Evolutionary conservation across 1,140 invertebrate species (phyloP).

Genomic region (Atopsyche davidsoni): DNA sequence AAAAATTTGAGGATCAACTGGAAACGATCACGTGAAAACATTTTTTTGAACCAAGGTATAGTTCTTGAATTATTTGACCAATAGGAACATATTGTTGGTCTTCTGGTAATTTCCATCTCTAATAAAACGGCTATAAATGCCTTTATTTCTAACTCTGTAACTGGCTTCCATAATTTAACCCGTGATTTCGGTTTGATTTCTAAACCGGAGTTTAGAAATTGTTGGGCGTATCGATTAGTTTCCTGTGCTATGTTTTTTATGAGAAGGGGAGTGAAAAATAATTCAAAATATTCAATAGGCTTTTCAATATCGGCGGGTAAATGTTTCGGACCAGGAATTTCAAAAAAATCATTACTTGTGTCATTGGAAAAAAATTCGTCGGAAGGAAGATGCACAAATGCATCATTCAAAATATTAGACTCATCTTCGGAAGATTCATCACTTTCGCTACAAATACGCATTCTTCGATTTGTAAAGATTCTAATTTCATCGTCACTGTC

Average conservation of each 20-base stretch:
- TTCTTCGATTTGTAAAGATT: too few relatives aligned
- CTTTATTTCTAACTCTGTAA: neutral
- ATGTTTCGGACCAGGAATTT: conserved; percentile 2
- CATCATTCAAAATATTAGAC: too few relatives aligned
- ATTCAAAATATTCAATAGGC: conserved; percentile 2
- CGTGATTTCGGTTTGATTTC: too few relatives aligned
- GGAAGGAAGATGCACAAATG: too few relatives aligned
- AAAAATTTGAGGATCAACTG: conserved; percentile 31
- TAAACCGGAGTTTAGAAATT: too few relatives aligned
- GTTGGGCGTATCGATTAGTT: conserved; percentile 4
- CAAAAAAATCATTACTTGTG: too few relatives aligned
- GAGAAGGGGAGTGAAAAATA: conserved; percentile 1
- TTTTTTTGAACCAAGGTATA: conserved; percentile 33
- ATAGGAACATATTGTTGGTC: conserved; percentile 7
- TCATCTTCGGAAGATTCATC: too few relatives aligned
- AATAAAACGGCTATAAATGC: conserved; percentile 8
- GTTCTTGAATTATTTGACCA: conserved; percentile 17
- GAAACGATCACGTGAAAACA: conserved; percentile 32
- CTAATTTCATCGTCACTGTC: too few relatives aligned
- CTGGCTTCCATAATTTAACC: neutral
- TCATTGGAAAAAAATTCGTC: too few relatives aligned
- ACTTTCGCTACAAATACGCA: too few relatives aligned
- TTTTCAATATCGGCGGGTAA: neutral
- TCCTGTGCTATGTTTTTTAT: conserved; percentile 1
- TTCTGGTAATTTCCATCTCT: conserved; percentile 4